Base-by-base conservation (phyloP, 2,797 vertebrate genomes). In the Schizothorax lantsangensis region DNA sequence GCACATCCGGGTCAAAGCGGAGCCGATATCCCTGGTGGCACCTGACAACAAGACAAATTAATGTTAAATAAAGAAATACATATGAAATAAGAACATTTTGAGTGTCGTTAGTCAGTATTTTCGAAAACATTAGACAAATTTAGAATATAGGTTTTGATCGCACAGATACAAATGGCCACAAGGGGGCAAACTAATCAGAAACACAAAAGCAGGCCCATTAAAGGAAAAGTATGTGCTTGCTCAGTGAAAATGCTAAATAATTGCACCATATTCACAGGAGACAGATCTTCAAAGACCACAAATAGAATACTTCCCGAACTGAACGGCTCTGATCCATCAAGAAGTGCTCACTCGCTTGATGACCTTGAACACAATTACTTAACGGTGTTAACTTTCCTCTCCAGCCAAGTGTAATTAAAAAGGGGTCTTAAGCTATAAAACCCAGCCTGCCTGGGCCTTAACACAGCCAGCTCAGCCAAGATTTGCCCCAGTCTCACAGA, bases 1-100 rank as follows among this genome's bases (percentile, higher is more conserved):
- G 89, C 98, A 99, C 98, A 99, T 99, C 86, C 98, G 97, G 17
- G 98, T 99, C 93, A 99, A 95, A 0, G 98, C 98, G 0, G 98
- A 99, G 92, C 98, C 98, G 0, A 99, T 97, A 90, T 99, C 98
- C 89, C 98, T 95, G 0, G 98, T 99, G 92, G 97, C 98, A 89
- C 98, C 98, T 99, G 94, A 81, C 57, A 85, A 91, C 40, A 90
- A 78, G 49, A 79, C 19, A 75, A 38, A 64, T 15, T 0, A 14
- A 85, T 33, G 45, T 26, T 33, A 33, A 66, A 86, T 14, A 15
- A 73, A 86, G 6, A 43, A 19, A 2, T 40, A 43, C 10, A 75
- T 45, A 36, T n/a, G 3, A 72, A 54, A 43, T 30, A 21, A n/a
- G 12, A 54, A 45, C 52, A 30, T 30, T 38, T 21, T 40, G 47